Evolutionary conservation across 2,888 invertebrate genomes (phyloP), one percentile per base, ranked within the genome.

Genomic region (Bibio marci): DNA sequence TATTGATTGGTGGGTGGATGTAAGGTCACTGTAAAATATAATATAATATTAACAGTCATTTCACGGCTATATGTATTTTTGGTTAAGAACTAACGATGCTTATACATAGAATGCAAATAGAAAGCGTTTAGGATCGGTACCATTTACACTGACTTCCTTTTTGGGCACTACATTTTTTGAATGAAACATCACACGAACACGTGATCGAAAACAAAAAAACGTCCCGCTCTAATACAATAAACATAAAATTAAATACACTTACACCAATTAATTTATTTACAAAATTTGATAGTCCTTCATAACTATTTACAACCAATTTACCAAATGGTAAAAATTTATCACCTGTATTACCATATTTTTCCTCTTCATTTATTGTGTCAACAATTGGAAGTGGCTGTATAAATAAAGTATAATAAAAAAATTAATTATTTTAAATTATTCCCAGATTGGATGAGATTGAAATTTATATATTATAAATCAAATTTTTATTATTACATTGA

Each of bases 321-420:
- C 79, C 76, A 19, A 78, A 58, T 13, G 62, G 62, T 43, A 70
- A 69, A 47, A 76, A 76, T 52, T 70, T 73, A 48, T 76, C 79
- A 34, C 62, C 83, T 37, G 64, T 67, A 52, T 85, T 85, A 15
- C 83, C 83, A 53, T 80, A 85, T 52, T 82, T 85, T 37, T 85
- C 81, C 37, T 76, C 68, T 55, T 83, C 82, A 32, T 60, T 64
- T 47, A 80, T 77, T n/a, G 70, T 71, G 50, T 85, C 85, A 18
- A 85, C 70, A 43, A 85, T 64, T 1, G 85, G 81, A 45, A 70
- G 67, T 0, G 80, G 78, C 68, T 73, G 52, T 10, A 41, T 13
- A 26, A 42, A 25, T 27, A 37, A 13, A 45, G 41, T 33, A 38
- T 37, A 39, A 41, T 40, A 36, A 22, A 34, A 26, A 37, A 2